These are phyloP conservation scores for Anas platyrhynchos DNA, from an alignment of 2,113 vertebrate genomes.

Conservation along the genomic window DNA sequence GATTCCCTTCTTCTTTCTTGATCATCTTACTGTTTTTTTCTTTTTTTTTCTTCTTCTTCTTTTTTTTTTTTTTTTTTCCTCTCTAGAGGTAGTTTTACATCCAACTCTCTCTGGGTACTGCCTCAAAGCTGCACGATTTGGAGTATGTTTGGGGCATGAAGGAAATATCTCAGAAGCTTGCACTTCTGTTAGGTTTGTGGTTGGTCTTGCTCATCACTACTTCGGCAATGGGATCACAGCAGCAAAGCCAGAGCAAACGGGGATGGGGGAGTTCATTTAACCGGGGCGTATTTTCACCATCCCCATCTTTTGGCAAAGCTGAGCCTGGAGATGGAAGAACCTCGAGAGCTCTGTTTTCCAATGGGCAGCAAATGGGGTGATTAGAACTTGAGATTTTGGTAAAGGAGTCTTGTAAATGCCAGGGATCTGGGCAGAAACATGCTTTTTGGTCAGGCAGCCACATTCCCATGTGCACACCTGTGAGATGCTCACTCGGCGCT, in stretches of 20 bases:
- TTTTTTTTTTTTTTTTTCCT: not conserved
- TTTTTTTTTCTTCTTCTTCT: not conserved
- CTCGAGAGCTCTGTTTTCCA: not conserved
- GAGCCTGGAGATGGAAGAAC: not conserved
- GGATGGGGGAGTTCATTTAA: not conserved
- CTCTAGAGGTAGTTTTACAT: not conserved
- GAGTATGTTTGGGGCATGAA: not conserved
- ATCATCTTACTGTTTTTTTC: not conserved
- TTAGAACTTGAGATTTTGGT: not conserved
- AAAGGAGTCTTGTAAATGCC: not conserved
- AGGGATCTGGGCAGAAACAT: not conserved
- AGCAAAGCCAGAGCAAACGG: accelerated
- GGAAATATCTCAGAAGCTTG: not conserved
- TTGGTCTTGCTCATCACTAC: not conserved
- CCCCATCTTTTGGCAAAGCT: not conserved
- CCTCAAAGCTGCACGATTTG: not conserved
- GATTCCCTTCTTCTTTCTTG: not conserved
- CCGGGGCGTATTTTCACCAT: not conserved
- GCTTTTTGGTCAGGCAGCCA: not conserved
- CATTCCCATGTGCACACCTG: accelerated
- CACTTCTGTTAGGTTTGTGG: not conserved
- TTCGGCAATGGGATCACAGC: not conserved
- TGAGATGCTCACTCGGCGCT: accelerated
- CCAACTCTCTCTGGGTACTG: not conserved
- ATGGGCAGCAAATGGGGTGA: not conserved